Conservation (phyloP, 2,113 vertebrate genomes). For the Microcebus lehilahytsara region DNA sequence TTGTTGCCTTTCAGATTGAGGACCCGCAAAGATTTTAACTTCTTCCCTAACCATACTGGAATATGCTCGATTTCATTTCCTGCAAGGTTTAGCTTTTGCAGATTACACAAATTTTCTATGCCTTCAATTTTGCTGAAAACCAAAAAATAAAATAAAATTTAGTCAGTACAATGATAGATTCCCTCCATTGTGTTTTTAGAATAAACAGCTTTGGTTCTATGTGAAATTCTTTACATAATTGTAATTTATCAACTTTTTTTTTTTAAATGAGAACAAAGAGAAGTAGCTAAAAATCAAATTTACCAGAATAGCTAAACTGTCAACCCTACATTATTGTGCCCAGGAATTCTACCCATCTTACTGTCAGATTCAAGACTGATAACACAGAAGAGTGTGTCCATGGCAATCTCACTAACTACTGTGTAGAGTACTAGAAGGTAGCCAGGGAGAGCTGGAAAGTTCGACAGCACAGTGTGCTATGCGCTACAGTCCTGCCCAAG, state of each 20-base stretch:
- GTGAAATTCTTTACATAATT: conserved; percentile 20
- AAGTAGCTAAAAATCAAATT: conserved; percentile 28
- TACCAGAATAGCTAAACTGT: neutral
- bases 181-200: neutral
- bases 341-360: neutral
- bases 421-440: neutral
- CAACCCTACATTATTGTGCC: neutral
- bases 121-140: conserved; percentile 91
- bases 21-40: conserved; percentile 84
- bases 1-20: conserved; percentile 87
- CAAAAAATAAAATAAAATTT: conserved; percentile 39
- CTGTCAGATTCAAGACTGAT: neutral
- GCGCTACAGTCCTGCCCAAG: neutral
- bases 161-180: neutral
- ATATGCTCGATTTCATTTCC: conserved; percentile 90
- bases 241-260: conserved; percentile 34
- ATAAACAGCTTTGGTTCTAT: neutral
- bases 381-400: neutral
- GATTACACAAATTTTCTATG: conserved; percentile 88
- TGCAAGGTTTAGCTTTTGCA: conserved; percentile 89
- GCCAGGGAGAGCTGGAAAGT: neutral
- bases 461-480: neutral
- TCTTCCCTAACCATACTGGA: conserved; percentile 90
- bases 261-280: neutral
- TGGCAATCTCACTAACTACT: neutral